Percentiles rank a stretch among this genome's conserved stretches.
Conservation (phyloP, 2,797 vertebrate species). For the Acrossocheilus fasciatus region DNA sequence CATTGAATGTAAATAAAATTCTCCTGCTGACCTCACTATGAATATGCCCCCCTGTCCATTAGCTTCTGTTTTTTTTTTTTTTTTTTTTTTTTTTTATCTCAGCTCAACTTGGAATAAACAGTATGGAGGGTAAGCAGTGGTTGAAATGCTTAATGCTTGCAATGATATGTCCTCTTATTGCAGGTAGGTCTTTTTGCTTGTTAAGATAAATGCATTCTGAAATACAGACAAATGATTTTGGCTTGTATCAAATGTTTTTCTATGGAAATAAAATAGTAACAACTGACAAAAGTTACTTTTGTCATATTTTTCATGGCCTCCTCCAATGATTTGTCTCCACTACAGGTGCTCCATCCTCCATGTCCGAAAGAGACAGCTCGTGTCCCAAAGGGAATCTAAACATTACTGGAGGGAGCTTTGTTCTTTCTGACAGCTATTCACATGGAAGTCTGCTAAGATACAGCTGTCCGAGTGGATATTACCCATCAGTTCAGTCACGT, state of each 20-base stretch:
- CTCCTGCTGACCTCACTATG: constrained; percentile 13
- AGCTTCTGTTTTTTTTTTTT: neutral
- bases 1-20: neutral
- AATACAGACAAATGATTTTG: neutral
- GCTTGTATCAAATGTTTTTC: neutral
- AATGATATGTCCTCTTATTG: constrained; percentile 3
- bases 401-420: too few species aligned
- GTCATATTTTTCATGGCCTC: neutral
- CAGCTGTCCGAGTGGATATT: too few species aligned
- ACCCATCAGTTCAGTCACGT: too few species aligned
- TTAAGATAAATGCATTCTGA: neutral
- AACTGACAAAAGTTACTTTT: neutral
- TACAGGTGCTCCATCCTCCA: constrained; percentile 18
- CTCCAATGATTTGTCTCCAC: neutral
- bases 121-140: constrained; percentile 23
- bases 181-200: constrained; percentile 35
- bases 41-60: neutral
- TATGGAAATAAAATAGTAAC: neutral
- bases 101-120: neutral
- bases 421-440: too few species aligned
- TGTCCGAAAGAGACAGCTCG: neutral
- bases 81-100: neutral
- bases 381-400: constrained; percentile 13
- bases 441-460: too few species aligned
- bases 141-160: constrained; percentile 26